Evolutionary conservation across 2,113 vertebrate species (phyloP), one percentile per base, ranked within the genome.

Genomic region (Corvus cornix): DNA sequence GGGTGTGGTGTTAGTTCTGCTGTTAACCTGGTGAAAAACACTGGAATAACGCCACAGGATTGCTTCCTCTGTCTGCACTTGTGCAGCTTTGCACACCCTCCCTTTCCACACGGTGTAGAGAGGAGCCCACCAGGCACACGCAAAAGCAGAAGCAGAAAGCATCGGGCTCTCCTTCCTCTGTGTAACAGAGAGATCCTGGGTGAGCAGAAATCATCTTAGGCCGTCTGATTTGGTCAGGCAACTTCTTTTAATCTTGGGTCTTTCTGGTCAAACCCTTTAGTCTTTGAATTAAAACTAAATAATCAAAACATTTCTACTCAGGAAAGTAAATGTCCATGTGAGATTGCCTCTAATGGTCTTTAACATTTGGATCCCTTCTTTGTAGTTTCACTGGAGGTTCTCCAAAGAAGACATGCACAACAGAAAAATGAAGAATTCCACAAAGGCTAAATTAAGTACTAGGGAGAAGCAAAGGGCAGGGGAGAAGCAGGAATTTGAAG

Each of bases 301-400:
- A 59, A 58, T 64, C 24, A 43, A 87, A 66, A 21, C 21, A 20
- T 28, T 60, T 62, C 41, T 83, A 7, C 39, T 93, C n/a, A 22
- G 59, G 69, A 87, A 75, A 44, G 51, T 11, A 68, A 43, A 55
- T 7, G n/a, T 68, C 69, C 17, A 0, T 7, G 35, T 70, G 78
- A 39, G 48, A 49, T 30, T 90, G 53, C 44, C 39, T 75, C 27
- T 83, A 21, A 59, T 27, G 48, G 58, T 41, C 53, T 90, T 90
- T 72, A 86, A 92, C n/a, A 5, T 89, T 37, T 81, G 64, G 20
- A 64, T 90, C 67, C 94, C 44, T 60, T 31, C 11, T 44, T 94
- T 92, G 90, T 56, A 98, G 98, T 98, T 98, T 67, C 98, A 98
- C 77, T 98, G 98, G 98, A 98, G 97, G 30, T 98, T 98, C 96